A percentile compares a stretch with the other conserved stretches of the same genome.
phyloP scores from a whole-genome alignment of 2,797 vertebrate species.

The Myoxocephalus aenaeus region DNA sequence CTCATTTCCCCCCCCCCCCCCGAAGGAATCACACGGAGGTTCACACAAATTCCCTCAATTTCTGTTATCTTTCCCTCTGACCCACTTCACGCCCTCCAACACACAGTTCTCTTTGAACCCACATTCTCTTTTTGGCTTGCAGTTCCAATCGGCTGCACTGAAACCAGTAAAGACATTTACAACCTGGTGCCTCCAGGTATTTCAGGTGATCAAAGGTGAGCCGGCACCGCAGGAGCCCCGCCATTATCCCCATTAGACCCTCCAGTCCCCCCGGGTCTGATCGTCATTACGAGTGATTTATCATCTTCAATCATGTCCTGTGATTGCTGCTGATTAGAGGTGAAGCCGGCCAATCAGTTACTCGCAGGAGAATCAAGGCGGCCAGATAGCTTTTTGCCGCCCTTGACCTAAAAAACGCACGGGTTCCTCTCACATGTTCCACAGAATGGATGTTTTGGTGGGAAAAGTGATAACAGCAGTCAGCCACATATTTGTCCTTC shows the following conservation, averaged over 20 bases:
- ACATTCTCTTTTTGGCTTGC: constrained; percentile 14
- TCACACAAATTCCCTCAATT: constrained; percentile 6
- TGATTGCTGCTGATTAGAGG: constrained; percentile 72
- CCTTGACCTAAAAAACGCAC: constrained; percentile 36
- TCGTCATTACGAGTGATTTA: constrained; percentile 52
- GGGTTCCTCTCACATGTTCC: constrained; percentile 20
- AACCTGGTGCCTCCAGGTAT: constrained; percentile 13
- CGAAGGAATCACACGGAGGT: too few relatives aligned
- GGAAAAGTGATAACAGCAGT: constrained; percentile 40
- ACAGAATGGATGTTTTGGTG: constrained; percentile 19
- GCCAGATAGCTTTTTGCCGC: constrained; percentile 14
- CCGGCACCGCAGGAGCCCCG: constrained; percentile 33
- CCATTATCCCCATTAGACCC: constrained; percentile 54
- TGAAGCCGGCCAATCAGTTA: constrained; percentile 62
- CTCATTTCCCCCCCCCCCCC: too few relatives aligned
- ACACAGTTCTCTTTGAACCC: not conserved
- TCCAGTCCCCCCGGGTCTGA: constrained; percentile 55
- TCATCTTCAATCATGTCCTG: constrained; percentile 69
- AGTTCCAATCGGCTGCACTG: constrained; percentile 9
- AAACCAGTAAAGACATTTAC: constrained; percentile 33
- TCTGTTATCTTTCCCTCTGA: constrained; percentile 18
- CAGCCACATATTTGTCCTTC: constrained; percentile 59
- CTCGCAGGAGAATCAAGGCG: constrained; percentile 59
- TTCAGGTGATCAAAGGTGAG: constrained; percentile 57
- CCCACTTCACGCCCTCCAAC: not conserved